Base-by-base conservation (phyloP, 2,797 vertebrate genomes). In the Tapera naevia region DNA sequence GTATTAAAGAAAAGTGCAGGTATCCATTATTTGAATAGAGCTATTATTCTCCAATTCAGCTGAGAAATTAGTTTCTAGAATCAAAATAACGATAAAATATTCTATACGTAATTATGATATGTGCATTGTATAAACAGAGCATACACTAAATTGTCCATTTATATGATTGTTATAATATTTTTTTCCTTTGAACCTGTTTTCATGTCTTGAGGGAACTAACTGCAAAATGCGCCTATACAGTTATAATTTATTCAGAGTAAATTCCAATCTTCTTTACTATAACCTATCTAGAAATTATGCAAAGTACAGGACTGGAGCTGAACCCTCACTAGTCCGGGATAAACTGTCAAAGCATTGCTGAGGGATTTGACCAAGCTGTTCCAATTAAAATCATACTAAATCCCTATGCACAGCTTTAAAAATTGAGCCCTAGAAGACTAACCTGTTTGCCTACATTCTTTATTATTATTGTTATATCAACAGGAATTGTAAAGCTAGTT, bases 381-480 rank as follows among this genome's bases (percentile, higher is more conserved):
- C 85, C 74, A 94, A 86, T 86, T 94, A 94, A 92, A 85, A 86
- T 57, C 46, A 50, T 17, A 48, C 46, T 80, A 94, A 95, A 90
- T 92, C 89, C 84, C 57, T 69, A 66, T 54, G 66, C 79, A 78
- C 57, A 75, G 28, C 82, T 95, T 95, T 91, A 92, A 96, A 95
- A 91, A 76, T 64, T 88, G 80, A 93, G 71, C 74, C 88, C 92
- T 91, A 41, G 84, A 92, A 86, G 91, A 93, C 88, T 93, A 93
- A 96, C 92, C 60, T 94, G 88, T 94, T 96, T 94, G 73, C 53
- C 91, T 80, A 84, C 91, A 91, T 91, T 96, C 67, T 93, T 92
- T 79, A 53, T 95, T 86, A 74, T 92, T 93, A 45, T 64, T 95
- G 35, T 89, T 93, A 41, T 57, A 58, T 75, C 73, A 86, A 72